Evolutionary conservation across 2,888 invertebrate genomes (phyloP), one percentile per base, ranked within the genome.

Genomic region (Melieria picta): DNA sequence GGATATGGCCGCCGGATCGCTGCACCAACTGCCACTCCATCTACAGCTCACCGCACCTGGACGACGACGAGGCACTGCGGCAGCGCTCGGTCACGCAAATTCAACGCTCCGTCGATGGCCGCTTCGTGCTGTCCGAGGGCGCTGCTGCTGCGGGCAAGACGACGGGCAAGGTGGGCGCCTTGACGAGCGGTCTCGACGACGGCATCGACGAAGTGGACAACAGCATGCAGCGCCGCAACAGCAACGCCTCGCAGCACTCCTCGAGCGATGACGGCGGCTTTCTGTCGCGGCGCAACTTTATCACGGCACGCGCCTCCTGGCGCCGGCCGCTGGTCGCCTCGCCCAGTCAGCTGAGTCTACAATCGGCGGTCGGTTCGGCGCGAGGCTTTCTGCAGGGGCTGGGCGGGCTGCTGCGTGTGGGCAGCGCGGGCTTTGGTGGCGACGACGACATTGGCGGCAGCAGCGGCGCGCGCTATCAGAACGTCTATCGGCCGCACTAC

Each of bases 241-340:
- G 89, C 82, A 88, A 89, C 68, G 90, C 90, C 78, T 89, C 90
- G 42, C 85, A 87, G 72, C 84, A 83, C 52, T 91, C 91, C 73
- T 91, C 91, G 77, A 94, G 93, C 82, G 94, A 94, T 87, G 95
- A 95, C 87, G 95, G 95, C 71, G 95, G 95, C 50, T 95, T 95
- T 87, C 89, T 94, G 71, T 92, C 93, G 68, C 89, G 90, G 60
- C 88, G 89, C 6, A 84, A 80, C 67, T 87, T 88, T 76, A 84
- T 87, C 72, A 85, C 89, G 75, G 88, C 89, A 47, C 88, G 91
- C 42, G 90, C 91, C 46, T 90, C 91, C 0, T 91, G 91, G 91
- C 87, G 91, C 10, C 88, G 89, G 61, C 91, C 91, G 0, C 84
- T 92, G 60, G 90, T 92, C 16, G 90, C 90, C 13, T 90, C 89